These are phyloP conservation scores for Leptatherina wallacei DNA, from an alignment of 2,797 vertebrate genomes.

Conservation along the genomic window DNA sequence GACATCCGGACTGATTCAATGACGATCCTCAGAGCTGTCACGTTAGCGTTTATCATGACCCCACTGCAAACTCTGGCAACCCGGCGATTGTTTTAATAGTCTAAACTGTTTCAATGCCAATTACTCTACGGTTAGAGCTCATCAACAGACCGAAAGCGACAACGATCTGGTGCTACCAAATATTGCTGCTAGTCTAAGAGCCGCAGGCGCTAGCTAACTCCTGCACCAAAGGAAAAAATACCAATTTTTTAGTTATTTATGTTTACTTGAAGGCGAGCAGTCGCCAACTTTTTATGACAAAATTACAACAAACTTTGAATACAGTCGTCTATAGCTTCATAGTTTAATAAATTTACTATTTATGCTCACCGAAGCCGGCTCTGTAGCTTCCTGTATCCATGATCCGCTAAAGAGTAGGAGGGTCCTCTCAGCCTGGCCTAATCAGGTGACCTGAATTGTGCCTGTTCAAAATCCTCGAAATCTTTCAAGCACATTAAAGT, in stretches of 20 bases:
- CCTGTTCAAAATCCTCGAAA: conserved; percentile 68
- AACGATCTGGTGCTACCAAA: conserved; percentile 8
- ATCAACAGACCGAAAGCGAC: neutral
- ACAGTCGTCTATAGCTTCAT: neutral
- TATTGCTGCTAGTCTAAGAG: conserved; percentile 20
- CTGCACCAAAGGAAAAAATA: neutral
- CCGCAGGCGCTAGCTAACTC: conserved; percentile 49
- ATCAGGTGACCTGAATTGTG: conserved; percentile 44
- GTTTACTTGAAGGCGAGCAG: neutral
- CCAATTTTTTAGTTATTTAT: neutral
- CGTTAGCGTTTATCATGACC: neutral
- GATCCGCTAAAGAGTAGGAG: conserved; percentile 63
- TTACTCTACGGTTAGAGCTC: neutral
- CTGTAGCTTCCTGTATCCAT: conserved; percentile 76
- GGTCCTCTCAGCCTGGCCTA: conserved; percentile 57
- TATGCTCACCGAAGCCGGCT: conserved; percentile 82
- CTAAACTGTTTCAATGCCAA: neutral
- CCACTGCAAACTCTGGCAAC: neutral
- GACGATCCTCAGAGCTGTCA: conserved; percentile 33
- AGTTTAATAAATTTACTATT: conserved; percentile 1
- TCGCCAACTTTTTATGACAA: neutral
- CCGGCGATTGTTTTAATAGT: fast-evolving
- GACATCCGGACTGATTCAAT: conserved; percentile 53
- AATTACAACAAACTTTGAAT: fast-evolving
- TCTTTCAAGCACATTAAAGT: neutral